Conservation (phyloP, 2,888 invertebrate species). For the Macroteleia sp. region DNA sequence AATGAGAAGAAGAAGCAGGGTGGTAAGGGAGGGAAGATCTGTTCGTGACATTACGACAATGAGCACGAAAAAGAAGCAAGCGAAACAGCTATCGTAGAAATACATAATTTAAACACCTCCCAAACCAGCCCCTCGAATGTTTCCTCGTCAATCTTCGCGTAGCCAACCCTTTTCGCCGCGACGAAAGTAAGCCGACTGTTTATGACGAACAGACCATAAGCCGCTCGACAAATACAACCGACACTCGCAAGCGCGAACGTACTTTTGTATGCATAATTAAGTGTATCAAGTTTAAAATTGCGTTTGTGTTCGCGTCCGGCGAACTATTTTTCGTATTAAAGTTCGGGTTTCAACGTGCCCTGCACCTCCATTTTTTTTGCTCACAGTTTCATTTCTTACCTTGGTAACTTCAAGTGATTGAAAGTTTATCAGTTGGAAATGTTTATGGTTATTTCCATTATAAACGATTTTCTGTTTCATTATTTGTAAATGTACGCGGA, state of each 20-base stretch:
- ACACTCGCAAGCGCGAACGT: constrained; percentile 10
- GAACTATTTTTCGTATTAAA: not conserved
- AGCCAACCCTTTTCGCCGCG: constrained; percentile 53
- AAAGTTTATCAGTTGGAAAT: no score
- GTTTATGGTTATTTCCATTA: no score
- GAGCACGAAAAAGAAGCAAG: constrained; percentile 78
- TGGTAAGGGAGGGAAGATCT: constrained; percentile 59
- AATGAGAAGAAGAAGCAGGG: constrained; percentile 72
- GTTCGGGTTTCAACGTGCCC: no score
- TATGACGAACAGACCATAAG: constrained; percentile 41
- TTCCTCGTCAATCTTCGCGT: constrained; percentile 46
- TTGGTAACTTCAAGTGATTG: no score
- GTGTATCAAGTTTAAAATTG: constrained; percentile 36
- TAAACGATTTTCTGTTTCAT: no score
- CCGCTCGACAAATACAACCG: constrained; percentile 38
- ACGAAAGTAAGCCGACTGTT: constrained; percentile 61
- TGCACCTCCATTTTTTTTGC: no score
- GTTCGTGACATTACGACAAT: constrained; percentile 79
- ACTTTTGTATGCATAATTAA: constrained; percentile 54
- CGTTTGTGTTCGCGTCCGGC: constrained; percentile 7
- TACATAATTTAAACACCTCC: constrained; percentile 78
- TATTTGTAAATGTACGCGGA: no score
- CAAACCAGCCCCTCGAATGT: constrained; percentile 45
- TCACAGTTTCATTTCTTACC: no score
- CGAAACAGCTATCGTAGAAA: constrained; percentile 77